Evolutionary conservation across 1,140 invertebrate species (phyloP).

Genomic region (Drosophila auraria): DNA sequence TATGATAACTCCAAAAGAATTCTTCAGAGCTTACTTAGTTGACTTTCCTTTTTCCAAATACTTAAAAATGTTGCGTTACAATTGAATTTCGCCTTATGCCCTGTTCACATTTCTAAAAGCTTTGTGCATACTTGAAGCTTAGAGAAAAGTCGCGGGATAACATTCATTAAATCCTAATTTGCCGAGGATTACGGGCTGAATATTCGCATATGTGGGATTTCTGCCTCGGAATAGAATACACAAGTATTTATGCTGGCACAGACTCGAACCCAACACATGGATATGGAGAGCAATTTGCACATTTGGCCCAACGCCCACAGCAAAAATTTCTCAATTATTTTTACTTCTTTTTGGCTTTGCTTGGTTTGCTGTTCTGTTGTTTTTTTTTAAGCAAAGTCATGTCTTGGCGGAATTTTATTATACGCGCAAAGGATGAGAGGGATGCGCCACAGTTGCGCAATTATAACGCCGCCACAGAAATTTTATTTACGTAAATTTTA

Average conservation of each 20-base stretch:
- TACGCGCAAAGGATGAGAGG: constrained; percentile 48
- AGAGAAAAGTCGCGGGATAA: constrained; percentile 36
- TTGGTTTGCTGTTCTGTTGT: constrained; percentile 21
- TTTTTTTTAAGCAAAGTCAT: constrained; percentile 41
- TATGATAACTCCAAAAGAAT: background rate
- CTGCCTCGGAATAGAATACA: constrained; percentile 25
- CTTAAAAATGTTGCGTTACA: constrained; percentile 28
- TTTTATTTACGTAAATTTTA: constrained; percentile 70
- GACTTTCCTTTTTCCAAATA: constrained; percentile 1
- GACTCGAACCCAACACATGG: constrained; percentile 3
- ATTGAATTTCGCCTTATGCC: constrained; percentile 24
- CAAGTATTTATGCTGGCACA: constrained; percentile 9
- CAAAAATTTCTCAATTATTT: constrained; percentile 64
- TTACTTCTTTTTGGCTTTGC: constrained; percentile 21
- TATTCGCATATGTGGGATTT: constrained; percentile 42
- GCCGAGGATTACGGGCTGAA: constrained; percentile 47
- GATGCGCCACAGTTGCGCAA: constrained; percentile 62
- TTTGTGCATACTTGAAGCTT: constrained; percentile 5
- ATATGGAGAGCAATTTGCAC: constrained; percentile 42
- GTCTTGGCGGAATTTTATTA: constrained; percentile 75
- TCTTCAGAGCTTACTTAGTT: background rate
- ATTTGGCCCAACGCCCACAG: constrained; percentile 47
- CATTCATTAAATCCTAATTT: constrained; percentile 66
- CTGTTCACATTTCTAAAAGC: constrained; percentile 30
- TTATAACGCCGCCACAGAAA: constrained; percentile 69